These are phyloP conservation scores for Ageneiosus marmoratus DNA, from an alignment of 2,113 vertebrate genomes.

Conservation along the genomic window DNA sequence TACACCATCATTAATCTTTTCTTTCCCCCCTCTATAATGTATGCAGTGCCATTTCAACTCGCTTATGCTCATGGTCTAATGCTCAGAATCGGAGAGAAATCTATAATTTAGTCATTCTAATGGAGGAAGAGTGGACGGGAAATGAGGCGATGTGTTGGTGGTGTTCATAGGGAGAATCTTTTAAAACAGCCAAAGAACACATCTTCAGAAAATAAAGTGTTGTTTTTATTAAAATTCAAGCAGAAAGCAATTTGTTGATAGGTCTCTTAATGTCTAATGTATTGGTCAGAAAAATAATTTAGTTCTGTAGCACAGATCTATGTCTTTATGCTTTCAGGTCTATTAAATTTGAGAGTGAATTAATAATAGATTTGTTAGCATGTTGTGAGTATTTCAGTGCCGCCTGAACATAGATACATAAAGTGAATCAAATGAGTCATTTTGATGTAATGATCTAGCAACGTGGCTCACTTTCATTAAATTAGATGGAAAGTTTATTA, in stretches of 20 bases:
- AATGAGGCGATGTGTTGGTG: constrained; percentile 1
- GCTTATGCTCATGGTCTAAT: constrained; percentile 48
- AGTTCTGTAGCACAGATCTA: constrained; percentile 37
- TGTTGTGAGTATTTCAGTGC: not conserved
- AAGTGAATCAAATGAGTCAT: not conserved
- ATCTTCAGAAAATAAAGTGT: constrained; percentile 9
- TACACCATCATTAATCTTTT: constrained; percentile 51
- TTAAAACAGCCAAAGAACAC: constrained; percentile 47
- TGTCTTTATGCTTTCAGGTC: constrained; percentile 47
- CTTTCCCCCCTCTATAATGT: constrained; percentile 48
- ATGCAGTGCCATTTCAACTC: constrained; percentile 53
- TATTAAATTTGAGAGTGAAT: constrained; percentile 50
- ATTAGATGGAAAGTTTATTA: not conserved
- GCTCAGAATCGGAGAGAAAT: constrained; percentile 51
- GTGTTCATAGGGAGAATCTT: constrained; percentile 12
- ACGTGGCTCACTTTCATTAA: not conserved
- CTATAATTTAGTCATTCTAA: constrained; percentile 60
- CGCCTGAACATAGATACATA: not conserved
- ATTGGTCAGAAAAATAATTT: constrained; percentile 27
- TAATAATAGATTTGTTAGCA: constrained; percentile 47
- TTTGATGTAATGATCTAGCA: not conserved
- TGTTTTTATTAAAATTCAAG: constrained; percentile 55
- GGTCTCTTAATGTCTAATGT: constrained; percentile 40
- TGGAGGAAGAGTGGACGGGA: constrained; percentile 46
- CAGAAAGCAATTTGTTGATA: constrained; percentile 36